Base-by-base conservation (phyloP, 1,140 invertebrate species). In the Coenobita brevimanus region DNA sequence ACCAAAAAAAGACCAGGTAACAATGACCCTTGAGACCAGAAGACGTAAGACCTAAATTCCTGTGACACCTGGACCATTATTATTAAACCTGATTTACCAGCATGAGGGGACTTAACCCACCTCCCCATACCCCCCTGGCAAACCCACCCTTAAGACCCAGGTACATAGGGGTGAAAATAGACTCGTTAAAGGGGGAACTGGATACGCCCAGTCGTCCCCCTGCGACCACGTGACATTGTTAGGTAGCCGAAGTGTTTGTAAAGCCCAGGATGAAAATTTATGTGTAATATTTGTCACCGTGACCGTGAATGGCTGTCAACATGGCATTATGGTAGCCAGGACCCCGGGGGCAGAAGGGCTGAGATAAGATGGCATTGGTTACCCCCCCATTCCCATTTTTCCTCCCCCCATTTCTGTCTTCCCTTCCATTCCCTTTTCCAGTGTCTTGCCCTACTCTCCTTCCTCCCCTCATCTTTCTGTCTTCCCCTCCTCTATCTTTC, bases 251-350 rank as follows among this genome's bases (percentile, higher is more conserved):
- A 87, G 76, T 87, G 85, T 87, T 80, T 87, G 85, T 87, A 87
- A 87, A 87, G 85, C 67, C 33, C 27, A 60, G 76, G 85, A 87
- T 87, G 85, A 87, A 87, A 87, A 87, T 87, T 87, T 87, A 87
- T 87, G 85, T 71, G 85, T 87, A 87, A 87, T 87, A 87, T 87
- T 87, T 87, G 85, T 87, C 85, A 87, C 85, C 46, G 76, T 43
- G 30, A 50, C 85, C 67, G 85, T 87, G 85, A 87, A 87, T 87
- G 78, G 85, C 76, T 87, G 85, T 87, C 85, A 87, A 87, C 85
- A 80, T 80, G 78, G 85, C 85, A 87, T 87, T 87, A 87, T 87
- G 64, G 64, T 21, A 17, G 30, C 30, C n/a, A 67, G 67, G 43
- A 21, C 17, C 67, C 50, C 50, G 17, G 64, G 64, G 38, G 64